Base-by-base conservation (phyloP, 2,113 vertebrate genomes). In the Megaleporinus macrocephalus region DNA sequence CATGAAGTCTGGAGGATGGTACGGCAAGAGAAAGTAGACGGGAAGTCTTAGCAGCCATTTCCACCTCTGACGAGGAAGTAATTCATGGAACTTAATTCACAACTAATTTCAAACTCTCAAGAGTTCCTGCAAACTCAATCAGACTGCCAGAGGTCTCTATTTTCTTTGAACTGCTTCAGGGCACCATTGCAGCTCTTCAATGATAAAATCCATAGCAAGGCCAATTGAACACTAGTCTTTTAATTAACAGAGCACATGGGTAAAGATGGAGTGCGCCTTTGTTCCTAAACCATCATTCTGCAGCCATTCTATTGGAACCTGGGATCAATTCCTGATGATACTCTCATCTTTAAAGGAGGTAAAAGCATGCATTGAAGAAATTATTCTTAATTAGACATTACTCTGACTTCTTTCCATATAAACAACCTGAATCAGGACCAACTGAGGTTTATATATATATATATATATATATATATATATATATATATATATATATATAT, bases 1-100 rank as follows among this genome's bases (percentile, higher is more conserved):
- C 41, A 44, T 26, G 24, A 26, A 62, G 12, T 26, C 59, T 27
- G 26, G 15, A 65, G 14, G 5, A 5, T 16, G 5, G 11, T 18
- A 65, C n/a, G 63, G 29, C 22, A 18, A 72, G 33, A 14, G 15
- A 65, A 55, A 61, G 3, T 11, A 13, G 0, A 20, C 10, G 36
- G 27, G n/a, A 79, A 82, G 71, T 41, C 3, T 41, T 82, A 85
- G 74, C 69, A 76, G 68, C 44, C 47, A 51, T 78, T 73, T 81
- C 65, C 41, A 36, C 36, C 69, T 44, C 18, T 1, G 16, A 51
- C 47, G 82, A 53, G 27, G 63, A 78, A 78, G 49, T 79, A 13
- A 78, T 79, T 85, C 55, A 74, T 66, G 18, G 22, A 69, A 33
- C 63, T 68, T 81, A 44, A 74, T 82, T 82, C 71, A n/a, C 18